Evolutionary conservation across 2,888 invertebrate genomes (phyloP).

Genomic region (Eristalis pertinax): DNA sequence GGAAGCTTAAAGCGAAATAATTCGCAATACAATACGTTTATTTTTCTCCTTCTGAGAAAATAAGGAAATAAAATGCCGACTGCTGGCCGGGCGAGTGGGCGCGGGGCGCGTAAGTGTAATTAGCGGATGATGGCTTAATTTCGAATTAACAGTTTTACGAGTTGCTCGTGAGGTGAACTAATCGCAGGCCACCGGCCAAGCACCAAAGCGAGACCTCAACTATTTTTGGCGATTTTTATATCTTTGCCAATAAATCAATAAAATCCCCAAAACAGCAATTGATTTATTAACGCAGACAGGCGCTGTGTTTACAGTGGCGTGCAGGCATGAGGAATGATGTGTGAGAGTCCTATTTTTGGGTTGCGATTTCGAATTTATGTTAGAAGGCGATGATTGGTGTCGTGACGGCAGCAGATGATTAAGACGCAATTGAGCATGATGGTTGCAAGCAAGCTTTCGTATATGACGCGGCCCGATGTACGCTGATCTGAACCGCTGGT

Average conservation of each 20-base stretch:
- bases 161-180: not conserved
- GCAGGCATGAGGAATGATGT: not conserved
- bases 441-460: too few species aligned
- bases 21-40: too few species aligned
- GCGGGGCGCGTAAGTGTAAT: not conserved
- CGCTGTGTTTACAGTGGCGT: not conserved
- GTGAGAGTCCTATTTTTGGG: not conserved
- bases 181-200: not conserved
- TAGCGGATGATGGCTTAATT: conserved; percentile 6
- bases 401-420: not conserved
- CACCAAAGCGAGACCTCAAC: not conserved
- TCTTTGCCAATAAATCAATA: conserved; percentile 44
- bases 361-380: not conserved
- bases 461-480: too few species aligned
- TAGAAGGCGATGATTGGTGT: not conserved
- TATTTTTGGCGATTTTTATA: conserved; percentile 29
- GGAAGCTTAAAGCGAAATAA: not conserved
- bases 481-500: too few species aligned
- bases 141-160: conserved; percentile 1
- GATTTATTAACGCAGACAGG: conserved; percentile 20
- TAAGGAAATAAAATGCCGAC: not conserved
- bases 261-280: conserved; percentile 30
- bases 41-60: not conserved
- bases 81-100: not conserved
- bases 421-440: too few species aligned